Percentiles rank a stretch among this genome's conserved stretches.
Evolutionary conservation across 64 coral and sea anemone genomes (phyloP).

Genomic region (Cladopsammia gracilis): DNA sequence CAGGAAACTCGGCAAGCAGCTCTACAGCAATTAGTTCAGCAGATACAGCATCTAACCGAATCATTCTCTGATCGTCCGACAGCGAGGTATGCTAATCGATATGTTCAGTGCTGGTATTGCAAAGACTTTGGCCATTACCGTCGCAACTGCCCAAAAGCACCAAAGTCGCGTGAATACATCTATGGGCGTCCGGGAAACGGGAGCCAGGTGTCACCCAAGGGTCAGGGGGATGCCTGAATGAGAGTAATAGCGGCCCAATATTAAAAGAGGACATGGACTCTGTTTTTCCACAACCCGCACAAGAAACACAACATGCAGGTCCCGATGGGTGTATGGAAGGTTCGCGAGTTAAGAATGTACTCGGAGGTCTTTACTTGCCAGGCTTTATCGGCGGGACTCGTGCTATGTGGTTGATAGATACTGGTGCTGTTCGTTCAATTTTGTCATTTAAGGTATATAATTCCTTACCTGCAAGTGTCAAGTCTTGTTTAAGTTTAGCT

Average conservation of each 20-base stretch:
- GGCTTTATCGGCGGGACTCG: slow-evolving; percentile 39
- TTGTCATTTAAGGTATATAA: slow-evolving; percentile 32
- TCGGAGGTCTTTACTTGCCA: slow-evolving; percentile 46
- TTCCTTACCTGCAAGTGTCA: slow-evolving; percentile 19
- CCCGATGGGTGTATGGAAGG: background rate
- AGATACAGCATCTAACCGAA: slow-evolving; percentile 19
- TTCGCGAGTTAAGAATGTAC: background rate
- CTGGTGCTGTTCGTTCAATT: slow-evolving; percentile 42
- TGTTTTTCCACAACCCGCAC: background rate
- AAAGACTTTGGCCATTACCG: slow-evolving; percentile 21
- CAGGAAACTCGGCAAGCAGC: slow-evolving; percentile 11
- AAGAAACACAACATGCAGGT: background rate
- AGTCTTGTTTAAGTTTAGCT: slow-evolving; percentile 14
- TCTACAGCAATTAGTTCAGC: slow-evolving; percentile 16
- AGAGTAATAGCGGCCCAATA: background rate
- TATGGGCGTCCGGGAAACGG: slow-evolving; percentile 1
- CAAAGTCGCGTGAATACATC: background rate
- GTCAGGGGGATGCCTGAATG: slow-evolving; percentile 26
- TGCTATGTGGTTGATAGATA: slow-evolving; percentile 39
- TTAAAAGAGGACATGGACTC: background rate
- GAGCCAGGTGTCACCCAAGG: slow-evolving; percentile 8
- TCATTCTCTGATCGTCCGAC: slow-evolving; percentile 27
- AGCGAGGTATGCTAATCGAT: background rate
- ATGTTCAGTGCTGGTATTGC: slow-evolving; percentile 29
- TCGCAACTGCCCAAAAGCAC: slow-evolving; percentile 4